Evolutionary conservation across 2,888 invertebrate genomes (phyloP).

Genomic region (Tiliacea aurago): DNA sequence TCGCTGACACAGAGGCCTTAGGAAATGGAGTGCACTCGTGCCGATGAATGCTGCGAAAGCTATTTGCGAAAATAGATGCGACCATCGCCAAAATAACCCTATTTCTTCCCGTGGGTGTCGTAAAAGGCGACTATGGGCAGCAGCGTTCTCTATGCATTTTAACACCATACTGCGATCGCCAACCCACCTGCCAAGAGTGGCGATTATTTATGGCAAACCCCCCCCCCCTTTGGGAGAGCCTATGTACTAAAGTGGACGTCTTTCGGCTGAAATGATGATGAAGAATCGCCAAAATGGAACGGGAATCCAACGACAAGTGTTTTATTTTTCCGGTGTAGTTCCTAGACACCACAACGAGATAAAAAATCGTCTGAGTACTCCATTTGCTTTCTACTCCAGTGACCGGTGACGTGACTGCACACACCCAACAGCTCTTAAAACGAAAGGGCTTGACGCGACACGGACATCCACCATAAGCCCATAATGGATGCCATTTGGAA

Average conservation of each 20-base stretch:
- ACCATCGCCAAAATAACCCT: no score
- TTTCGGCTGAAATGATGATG: no score
- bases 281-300: no score
- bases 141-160: no score
- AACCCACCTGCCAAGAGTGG: no score
- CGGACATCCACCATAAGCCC: conserved; percentile 55
- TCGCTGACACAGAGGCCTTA: not conserved
- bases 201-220: no score
- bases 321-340: not conserved
- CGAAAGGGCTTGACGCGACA: conserved; percentile 65
- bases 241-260: no score
- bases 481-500: conserved; percentile 71
- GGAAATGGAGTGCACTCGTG: conserved; percentile 11
- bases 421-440: conserved; percentile 64
- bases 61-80: not conserved
- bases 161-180: no score
- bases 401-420: conserved; percentile 41
- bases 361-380: conserved; percentile 10
- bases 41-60: not conserved
- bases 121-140: no score
- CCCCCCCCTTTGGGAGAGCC: no score
- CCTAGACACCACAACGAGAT: not conserved
- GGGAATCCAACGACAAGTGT: no score
- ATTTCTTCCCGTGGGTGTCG: no score
- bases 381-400: conserved; percentile 9